Percentiles rank a stretch among this genome's conserved stretches.
These are phyloP conservation scores for Ictidomys tridecemlineatus DNA, from an alignment of 2,113 vertebrate species.

Conservation along the genomic window DNA sequence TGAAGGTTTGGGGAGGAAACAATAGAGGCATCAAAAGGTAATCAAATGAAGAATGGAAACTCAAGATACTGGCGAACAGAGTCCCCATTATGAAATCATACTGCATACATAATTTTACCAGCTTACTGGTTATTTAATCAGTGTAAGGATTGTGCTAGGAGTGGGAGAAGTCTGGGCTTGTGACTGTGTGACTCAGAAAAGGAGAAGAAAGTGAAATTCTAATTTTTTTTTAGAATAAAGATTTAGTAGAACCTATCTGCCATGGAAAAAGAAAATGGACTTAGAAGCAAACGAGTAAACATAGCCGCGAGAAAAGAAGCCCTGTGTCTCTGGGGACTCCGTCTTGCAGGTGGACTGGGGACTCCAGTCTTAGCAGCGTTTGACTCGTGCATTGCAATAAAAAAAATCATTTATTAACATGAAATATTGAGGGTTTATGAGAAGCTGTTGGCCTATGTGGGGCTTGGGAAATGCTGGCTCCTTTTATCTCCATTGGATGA, in stretches of 20 bases:
- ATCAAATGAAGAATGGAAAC: neutral
- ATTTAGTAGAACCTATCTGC: neutral
- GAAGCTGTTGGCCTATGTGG: neutral
- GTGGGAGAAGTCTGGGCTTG: neutral
- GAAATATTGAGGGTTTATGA: neutral
- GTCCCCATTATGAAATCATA: neutral
- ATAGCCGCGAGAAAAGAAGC: fast-evolving
- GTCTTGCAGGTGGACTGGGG: neutral
- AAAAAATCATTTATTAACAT: neutral
- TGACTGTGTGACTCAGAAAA: neutral
- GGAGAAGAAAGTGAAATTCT: neutral
- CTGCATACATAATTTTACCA: too few relatives aligned
- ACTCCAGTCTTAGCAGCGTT: neutral
- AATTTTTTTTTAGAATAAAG: neutral
- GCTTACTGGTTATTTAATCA: neutral
- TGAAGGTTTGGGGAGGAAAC: neutral
- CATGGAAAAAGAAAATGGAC: neutral
- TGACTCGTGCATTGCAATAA: neutral
- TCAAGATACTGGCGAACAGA: neutral
- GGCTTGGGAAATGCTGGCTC: neutral
- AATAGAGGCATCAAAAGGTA: neutral
- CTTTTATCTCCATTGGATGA: neutral
- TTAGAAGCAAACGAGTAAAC: neutral
- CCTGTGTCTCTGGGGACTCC: too few relatives aligned
- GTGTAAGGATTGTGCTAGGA: too few relatives aligned